Base-by-base conservation (phyloP, 2,113 vertebrate genomes). In the Nerophis ophidion region DNA sequence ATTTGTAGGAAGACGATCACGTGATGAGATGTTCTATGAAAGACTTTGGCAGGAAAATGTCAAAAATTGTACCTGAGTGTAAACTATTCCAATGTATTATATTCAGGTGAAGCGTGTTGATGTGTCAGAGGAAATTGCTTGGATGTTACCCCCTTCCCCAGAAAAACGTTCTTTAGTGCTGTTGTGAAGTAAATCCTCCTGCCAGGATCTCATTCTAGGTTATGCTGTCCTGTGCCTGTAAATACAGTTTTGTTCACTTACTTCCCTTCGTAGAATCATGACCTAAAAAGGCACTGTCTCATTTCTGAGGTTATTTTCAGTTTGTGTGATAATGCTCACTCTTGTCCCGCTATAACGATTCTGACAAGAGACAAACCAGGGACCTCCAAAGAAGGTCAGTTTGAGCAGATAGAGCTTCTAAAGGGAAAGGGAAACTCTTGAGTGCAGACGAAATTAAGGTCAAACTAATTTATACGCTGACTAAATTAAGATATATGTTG, bases 271-370 rank as follows among this genome's bases (percentile, higher is more conserved):
- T 86, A 85, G 88, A 92, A 91, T 89, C 92, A 89, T 95, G 92
- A 83, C 95, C 95, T 92, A 94, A 98, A 95, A 98, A 92, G 95
- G 95, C 83, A 82, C 83, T 87, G 80, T 82, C 87, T 91, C 91
- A 93, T 93, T 93, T 96, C 92, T 92, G 88, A 89, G 91, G 80
- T 96, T 97, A 96, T 98, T 98, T 97, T 80, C 73, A 96, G 95
- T 91, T 81, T 85, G 81, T 93, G 92, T 92, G 96, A 98, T 98
- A 97, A 95, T 93, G 91, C 90, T 88, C 89, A 82, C 86, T 81
- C 76, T 62, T 74, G 76, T 79, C 80, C 66, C 80, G 71, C 75
- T 81, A 66, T 62, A 74, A 57, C 74, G 63, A 81, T 77, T 78
- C 75, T 61, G 74, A 80, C 52, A 77, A 63, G 62, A 80, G 70